Base-by-base conservation (phyloP, 2,797 vertebrate genomes). In the Emys orbicularis region DNA sequence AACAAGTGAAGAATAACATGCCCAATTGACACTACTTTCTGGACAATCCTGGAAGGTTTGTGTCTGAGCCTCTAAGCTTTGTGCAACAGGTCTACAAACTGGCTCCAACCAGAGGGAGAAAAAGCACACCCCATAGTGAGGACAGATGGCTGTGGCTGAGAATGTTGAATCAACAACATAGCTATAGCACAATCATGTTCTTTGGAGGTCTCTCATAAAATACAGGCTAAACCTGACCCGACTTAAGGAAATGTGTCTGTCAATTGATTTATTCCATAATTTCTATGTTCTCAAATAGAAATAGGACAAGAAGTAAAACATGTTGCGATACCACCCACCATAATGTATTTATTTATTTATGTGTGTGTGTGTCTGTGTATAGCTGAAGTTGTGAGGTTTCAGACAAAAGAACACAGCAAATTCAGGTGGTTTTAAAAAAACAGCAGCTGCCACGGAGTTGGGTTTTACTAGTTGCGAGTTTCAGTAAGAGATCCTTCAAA, bases 281-380 rank as follows among this genome's bases (percentile, higher is more conserved):
- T 81, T 3, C 25, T 59, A 3, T 1, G 0, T 81, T 90, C 84
- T 79, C 54, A 88, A 52, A 52, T 15, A 31, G 52, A 10, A 10
- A 47, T 44, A 80, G 31, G 56, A 80, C 37, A 86, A 57, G 31
- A 88, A 83, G 18, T 41, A 76, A 27, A 76, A 25, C 34, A 44
- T 59, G 6, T 54, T 85, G 84, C 85, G 81, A 80, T 27, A 50
- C 8, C 18, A 13, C 83, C n/a, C 2, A 16, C 47, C 59, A 41
- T 12, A 87, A 53, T 10, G 29, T 15, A 89, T 80, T 92, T 86
- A 83, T 72, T 93, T 88, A 5, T 57, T 90, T 88, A 5, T 57
- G 29, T 5, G 76, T 2, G 76, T 2, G 1, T 49, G 8, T 11
- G 88, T 80, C 83, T 83, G 19, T 21, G 47, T 0, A 0, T 80